phyloP scores from a whole-genome alignment of 2,888 invertebrate genomes.

The Limnephilus rhombicus region DNA sequence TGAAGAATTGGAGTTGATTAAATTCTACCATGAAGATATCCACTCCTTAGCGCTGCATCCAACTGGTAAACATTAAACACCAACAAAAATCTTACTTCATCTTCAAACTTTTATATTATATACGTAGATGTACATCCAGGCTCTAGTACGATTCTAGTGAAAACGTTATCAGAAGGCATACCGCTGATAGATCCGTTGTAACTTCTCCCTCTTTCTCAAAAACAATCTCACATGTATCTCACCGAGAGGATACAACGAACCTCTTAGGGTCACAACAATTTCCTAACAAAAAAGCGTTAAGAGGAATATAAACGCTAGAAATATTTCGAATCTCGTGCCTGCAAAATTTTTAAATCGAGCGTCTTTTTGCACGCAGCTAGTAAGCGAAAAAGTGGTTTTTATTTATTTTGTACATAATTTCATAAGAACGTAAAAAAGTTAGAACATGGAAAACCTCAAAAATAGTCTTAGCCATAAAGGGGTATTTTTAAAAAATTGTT shows the following conservation, averaged over 20 bases:
- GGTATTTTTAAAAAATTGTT: too few relatives aligned
- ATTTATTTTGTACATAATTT: too few relatives aligned
- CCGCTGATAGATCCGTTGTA: neutral
- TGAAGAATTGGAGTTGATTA: constrained; percentile 86
- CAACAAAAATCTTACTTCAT: neutral
- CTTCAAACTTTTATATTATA: neutral
- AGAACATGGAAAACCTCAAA: too few relatives aligned
- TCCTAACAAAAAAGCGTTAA: too few relatives aligned
- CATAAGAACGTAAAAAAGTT: too few relatives aligned
- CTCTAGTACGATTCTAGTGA: neutral
- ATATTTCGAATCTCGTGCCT: too few relatives aligned
- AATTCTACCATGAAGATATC: constrained; percentile 91
- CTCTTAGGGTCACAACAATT: too few relatives aligned
- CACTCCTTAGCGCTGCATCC: constrained; percentile 87
- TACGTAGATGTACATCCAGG: neutral
- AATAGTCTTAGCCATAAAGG: too few relatives aligned
- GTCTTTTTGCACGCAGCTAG: too few relatives aligned
- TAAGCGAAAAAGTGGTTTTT: too few relatives aligned
- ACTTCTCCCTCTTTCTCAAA: neutral
- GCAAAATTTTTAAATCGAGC: too few relatives aligned
- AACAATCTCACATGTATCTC: neutral
- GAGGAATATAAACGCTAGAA: too few relatives aligned
- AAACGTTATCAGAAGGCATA: neutral
- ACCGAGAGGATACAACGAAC: neutral
- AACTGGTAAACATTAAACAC: constrained; percentile 70